phyloP scores from a whole-genome alignment of 2,888 invertebrate species.

The Gymnoscelis rufifasciata region DNA sequence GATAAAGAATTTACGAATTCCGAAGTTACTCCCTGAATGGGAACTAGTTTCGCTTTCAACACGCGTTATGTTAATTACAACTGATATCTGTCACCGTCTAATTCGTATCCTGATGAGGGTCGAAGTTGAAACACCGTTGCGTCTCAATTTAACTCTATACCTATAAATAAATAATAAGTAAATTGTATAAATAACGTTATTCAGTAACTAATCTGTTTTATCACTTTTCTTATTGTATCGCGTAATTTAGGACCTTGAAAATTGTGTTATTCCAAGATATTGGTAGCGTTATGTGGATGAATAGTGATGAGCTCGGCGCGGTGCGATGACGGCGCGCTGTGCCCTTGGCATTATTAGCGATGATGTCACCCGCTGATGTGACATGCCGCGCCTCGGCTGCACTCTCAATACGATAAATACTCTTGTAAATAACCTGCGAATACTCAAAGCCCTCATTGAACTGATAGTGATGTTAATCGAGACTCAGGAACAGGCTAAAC shows the following conservation, averaged over 20 bases:
- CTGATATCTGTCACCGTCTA: not conserved
- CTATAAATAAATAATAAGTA: not conserved
- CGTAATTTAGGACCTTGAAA: not conserved
- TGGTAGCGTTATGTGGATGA: constrained; percentile 11
- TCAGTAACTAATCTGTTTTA: not conserved
- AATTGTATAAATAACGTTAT: not conserved
- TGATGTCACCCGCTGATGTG: constrained; percentile 15
- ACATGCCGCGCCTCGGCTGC: not conserved
- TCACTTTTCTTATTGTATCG: not conserved
- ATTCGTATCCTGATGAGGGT: constrained; percentile 1
- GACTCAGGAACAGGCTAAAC: too few species aligned
- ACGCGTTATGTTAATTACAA: not conserved
- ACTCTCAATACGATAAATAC: too few species aligned
- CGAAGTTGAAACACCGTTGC: constrained; percentile 2
- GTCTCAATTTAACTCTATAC: not conserved
- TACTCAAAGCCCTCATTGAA: too few species aligned
- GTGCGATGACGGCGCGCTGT: constrained; percentile 31
- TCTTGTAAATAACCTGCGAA: too few species aligned
- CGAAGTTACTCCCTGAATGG: too few species aligned
- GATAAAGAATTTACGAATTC: too few species aligned
- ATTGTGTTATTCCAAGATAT: constrained; percentile 6
- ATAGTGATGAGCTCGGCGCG: constrained; percentile 10
- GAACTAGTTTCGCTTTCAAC: not conserved
- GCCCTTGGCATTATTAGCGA: constrained; percentile 66
- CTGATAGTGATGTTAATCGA: too few species aligned